phyloP scores from a whole-genome alignment of 2,888 invertebrate species.

The Temnothorax unifasciatus region DNA sequence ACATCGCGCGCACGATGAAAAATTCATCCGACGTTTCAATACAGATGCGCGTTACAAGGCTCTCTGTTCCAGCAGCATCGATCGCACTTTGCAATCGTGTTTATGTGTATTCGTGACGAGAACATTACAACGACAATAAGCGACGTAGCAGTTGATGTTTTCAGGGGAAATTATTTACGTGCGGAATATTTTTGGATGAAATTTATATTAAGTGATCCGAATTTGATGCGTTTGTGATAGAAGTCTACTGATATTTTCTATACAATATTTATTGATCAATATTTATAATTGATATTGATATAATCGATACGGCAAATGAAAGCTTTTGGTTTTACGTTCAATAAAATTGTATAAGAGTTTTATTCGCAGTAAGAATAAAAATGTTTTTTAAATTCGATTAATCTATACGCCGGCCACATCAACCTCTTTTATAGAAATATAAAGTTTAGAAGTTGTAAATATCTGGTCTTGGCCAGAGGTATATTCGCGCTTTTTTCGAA shows the following conservation, averaged over 20 bases:
- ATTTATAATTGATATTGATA: constrained; percentile 15
- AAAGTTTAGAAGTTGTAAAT: background rate
- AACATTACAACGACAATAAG: constrained; percentile 34
- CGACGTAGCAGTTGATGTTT: background rate
- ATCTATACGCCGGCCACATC: background rate
- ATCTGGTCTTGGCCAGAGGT: background rate
- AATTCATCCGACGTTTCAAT: constrained; percentile 44
- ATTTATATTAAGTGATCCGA: constrained; percentile 3
- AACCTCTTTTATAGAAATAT: background rate
- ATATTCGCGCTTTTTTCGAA: background rate
- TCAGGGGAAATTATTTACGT: background rate
- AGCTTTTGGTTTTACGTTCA: background rate
- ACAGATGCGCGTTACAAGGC: constrained; percentile 31
- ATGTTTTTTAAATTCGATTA: background rate
- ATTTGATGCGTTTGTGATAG: background rate
- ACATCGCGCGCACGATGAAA: constrained; percentile 40
- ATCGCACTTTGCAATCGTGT: constrained; percentile 26
- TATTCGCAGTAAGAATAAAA: background rate
- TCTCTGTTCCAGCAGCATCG: constrained; percentile 12
- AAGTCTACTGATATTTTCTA: too few relatives aligned
- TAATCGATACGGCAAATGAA: background rate
- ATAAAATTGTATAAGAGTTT: constrained; percentile 11
- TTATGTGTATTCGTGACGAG: background rate
- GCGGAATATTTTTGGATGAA: background rate
- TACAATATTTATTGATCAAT: too few relatives aligned